A percentile compares a stretch with the other conserved stretches of the same genome.
Evolutionary conservation across 1,140 invertebrate species (phyloP).

Genomic region (Bathynomus jamesi): DNA sequence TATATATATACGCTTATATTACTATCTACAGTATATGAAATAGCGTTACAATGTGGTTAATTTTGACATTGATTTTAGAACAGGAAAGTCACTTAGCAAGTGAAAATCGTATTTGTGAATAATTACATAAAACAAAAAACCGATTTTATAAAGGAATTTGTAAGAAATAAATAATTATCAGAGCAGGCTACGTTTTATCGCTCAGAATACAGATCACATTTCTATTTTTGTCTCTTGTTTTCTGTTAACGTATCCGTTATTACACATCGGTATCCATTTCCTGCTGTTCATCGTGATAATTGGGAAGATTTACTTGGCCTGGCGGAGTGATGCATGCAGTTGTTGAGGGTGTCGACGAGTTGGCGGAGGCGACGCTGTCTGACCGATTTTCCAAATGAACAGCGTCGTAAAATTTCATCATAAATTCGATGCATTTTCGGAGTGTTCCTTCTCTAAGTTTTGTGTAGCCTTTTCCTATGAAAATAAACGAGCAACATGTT

Average conservation of each 20-base stretch:
- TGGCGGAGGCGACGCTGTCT: background rate
- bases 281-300: background rate
- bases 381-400: background rate
- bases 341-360: background rate
- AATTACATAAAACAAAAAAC: background rate
- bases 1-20: too few species aligned
- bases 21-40: too few species aligned
- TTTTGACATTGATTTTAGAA: too few species aligned
- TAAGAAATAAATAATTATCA: background rate
- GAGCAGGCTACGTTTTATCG: background rate
- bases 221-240: too few species aligned
- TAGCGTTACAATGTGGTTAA: too few species aligned
- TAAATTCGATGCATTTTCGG: background rate
- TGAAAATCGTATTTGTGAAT: background rate
- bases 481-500: too few species aligned
- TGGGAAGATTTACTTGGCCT: background rate
- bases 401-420: background rate
- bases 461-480: background rate
- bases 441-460: background rate
- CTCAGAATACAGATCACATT: background rate
- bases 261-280: too few species aligned
- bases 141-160: background rate
- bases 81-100: too few species aligned
- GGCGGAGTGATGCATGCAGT: background rate
- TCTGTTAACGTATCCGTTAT: too few species aligned